Evolutionary conservation across 2,113 vertebrate genomes (phyloP).

Genomic region (Tinamus guttatus): DNA sequence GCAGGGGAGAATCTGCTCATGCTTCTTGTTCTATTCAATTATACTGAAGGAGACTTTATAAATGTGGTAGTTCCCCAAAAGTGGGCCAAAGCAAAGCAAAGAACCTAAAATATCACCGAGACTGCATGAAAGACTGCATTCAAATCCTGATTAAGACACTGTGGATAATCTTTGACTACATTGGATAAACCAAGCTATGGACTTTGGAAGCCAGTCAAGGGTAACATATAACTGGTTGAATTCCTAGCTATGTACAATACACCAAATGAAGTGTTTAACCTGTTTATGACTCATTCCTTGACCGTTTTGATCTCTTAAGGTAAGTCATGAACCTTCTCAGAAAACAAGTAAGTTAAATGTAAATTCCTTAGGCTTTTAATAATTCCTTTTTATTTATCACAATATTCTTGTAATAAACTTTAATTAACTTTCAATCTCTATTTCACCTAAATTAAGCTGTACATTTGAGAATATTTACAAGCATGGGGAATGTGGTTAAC

Average conservation of each 20-base stretch:
- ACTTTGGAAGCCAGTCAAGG: background rate
- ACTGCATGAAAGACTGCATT: background rate
- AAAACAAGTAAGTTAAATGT: fast-evolving
- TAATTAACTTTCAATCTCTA: background rate
- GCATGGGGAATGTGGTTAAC: background rate
- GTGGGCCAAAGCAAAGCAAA: background rate
- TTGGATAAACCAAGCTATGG: background rate
- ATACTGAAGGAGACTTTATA: background rate
- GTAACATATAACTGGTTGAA: fast-evolving
- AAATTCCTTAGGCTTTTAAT: background rate
- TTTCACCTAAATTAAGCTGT: background rate
- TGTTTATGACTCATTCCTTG: background rate
- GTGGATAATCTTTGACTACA: background rate
- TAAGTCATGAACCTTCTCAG: background rate
- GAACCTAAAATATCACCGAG: background rate
- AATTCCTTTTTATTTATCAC: background rate
- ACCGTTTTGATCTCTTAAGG: background rate
- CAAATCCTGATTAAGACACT: background rate
- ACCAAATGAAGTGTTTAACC: background rate
- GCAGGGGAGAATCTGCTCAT: background rate
- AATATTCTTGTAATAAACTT: background rate
- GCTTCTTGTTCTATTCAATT: background rate
- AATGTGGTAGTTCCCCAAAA: background rate
- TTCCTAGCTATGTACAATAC: background rate
- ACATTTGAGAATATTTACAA: background rate